Base-by-base conservation (phyloP, 2,888 invertebrate genomes). In the Athripsodes cinereus region DNA sequence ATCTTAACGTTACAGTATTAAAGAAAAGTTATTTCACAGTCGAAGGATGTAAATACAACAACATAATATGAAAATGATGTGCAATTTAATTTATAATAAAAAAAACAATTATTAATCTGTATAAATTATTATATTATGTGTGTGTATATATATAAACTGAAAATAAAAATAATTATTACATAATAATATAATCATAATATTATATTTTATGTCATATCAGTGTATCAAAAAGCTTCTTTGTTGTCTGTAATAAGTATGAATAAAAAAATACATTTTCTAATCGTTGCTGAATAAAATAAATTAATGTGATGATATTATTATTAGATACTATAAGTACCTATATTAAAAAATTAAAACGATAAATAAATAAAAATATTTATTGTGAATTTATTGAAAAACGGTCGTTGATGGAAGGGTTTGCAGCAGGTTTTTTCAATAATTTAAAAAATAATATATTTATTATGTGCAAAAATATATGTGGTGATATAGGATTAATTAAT, bases 401-500 rank as follows among this genome's bases (percentile, higher is more conserved):
- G 2, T 40, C 16, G 40, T 26, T 40, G 40, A 40, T 40, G 40
- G 16, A 40, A 40, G 40, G 40, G 40, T 40, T 40, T 40, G 13
- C n/a, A n/a, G 40, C 8, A 2, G 13, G 3, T 40, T 3, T 40
- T 5, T 8, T 16, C 2, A 40, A 40, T 13, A 3, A 13, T 40
- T 2, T 40, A 8, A 40, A 40, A 8, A 40, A 40, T 40, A 8
- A 3, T 13, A 40, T 8, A 8, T 40, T 3, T 8, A n/a, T n/a
- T 8, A 13, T 40, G 40, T 13, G 40, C 40, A 40, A 40, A 40
- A 40, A 40, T 40, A 8, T 8, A 40, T 40, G 40, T 13, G 40
- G 40, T 40, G 40, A 40, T 40, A 40, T 40, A 40, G 40, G 40
- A 8, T 40, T 40, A 40, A 40, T 40, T 40, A 40, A 40, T 40